These are phyloP conservation scores for Caenorhabditis sulstoni DNA, from an alignment of 2,888 invertebrate genomes.

Conservation along the genomic window DNA sequence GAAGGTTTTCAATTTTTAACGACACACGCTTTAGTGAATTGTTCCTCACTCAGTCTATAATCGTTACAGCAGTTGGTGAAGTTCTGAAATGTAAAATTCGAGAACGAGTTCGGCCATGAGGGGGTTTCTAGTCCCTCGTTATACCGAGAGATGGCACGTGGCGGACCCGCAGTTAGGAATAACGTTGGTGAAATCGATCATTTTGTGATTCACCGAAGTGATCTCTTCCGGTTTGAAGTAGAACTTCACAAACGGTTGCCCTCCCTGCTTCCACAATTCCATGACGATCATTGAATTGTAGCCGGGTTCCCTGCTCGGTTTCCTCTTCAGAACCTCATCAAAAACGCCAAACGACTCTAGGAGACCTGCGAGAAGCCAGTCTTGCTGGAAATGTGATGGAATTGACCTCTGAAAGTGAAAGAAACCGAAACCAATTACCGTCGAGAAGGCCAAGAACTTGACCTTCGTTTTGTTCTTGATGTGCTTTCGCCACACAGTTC, in stretches of 20 bases:
- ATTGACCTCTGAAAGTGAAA: neutral
- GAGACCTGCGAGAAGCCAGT: slow-evolving; percentile 22
- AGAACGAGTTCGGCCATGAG: neutral
- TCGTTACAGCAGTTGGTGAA: slow-evolving; percentile 13
- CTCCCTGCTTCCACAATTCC: slow-evolving; percentile 17
- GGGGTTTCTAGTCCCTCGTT: too few relatives aligned
- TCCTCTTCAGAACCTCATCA: neutral
- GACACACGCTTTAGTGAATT: neutral
- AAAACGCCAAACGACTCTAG: slow-evolving; percentile 8
- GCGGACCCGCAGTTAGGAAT: slow-evolving; percentile 1
- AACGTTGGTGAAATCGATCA: slow-evolving; percentile 17
- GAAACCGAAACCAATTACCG: slow-evolving; percentile 7
- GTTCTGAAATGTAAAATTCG: slow-evolving; percentile 9
- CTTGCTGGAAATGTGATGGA: slow-evolving; percentile 16
- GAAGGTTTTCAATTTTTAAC: too few relatives aligned
- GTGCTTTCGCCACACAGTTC: slow-evolving; percentile 16
- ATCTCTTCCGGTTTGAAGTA: slow-evolving; percentile 31
- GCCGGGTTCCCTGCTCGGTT: slow-evolving; percentile 12
- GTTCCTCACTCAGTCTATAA: neutral
- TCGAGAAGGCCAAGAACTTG: slow-evolving; percentile 18
- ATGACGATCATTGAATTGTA: slow-evolving; percentile 28
- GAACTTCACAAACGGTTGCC: slow-evolving; percentile 25
- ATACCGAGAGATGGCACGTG: slow-evolving; percentile 17
- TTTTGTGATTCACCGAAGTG: slow-evolving; percentile 12
- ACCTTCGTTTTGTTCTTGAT: neutral